phyloP scores from a whole-genome alignment of 2,113 vertebrate genomes.

The Apodemus sylvaticus region DNA sequence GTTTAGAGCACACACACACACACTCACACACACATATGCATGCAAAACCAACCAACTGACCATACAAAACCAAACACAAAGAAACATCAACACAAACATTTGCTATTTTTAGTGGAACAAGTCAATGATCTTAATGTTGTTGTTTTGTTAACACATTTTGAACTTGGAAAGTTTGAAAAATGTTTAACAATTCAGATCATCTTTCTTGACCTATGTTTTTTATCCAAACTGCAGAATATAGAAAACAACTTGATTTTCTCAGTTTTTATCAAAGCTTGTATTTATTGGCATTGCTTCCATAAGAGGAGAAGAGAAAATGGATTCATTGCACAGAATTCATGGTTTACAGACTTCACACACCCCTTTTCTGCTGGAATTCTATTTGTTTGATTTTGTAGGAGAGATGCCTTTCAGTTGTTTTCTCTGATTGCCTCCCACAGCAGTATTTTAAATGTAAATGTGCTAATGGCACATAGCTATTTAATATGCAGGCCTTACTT shows the following conservation, averaged over 20 bases:
- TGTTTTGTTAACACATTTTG: slow-evolving; percentile 47
- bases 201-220: slow-evolving; percentile 32
- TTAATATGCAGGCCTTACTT: slow-evolving; percentile 56
- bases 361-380: not conserved
- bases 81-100: not conserved
- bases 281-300: not conserved
- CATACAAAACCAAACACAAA: no score
- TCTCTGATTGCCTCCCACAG: slow-evolving; percentile 32
- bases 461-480: not conserved
- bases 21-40: not conserved
- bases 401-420: slow-evolving; percentile 5
- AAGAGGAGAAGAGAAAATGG: not conserved
- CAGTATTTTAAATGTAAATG: slow-evolving; percentile 70
- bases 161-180: slow-evolving; percentile 70
- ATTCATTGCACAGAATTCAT: not conserved
- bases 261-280: slow-evolving; percentile 4
- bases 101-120: slow-evolving; percentile 64
- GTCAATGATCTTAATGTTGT: slow-evolving; percentile 53
- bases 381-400: not conserved
- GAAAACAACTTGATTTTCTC: not conserved
- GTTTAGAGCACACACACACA: not conserved
- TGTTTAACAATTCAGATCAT: slow-evolving; percentile 54
- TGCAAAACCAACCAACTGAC: no score
- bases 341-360: not conserved
- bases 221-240: slow-evolving; percentile 54